phyloP scores from a whole-genome alignment of 2,888 invertebrate species.

The Lydus trimaculatus region DNA sequence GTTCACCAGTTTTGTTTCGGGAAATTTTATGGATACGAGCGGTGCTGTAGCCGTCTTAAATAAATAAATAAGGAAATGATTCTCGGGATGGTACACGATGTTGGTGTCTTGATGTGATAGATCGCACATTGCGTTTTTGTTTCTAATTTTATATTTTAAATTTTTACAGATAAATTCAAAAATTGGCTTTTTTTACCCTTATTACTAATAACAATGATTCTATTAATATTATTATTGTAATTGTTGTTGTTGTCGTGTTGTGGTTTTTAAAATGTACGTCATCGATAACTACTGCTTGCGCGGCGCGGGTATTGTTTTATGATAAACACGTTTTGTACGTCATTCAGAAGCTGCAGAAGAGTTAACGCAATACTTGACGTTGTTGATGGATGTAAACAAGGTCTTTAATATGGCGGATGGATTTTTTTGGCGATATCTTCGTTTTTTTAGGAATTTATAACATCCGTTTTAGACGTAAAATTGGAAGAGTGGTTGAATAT shows the following conservation, averaged over 20 bases:
- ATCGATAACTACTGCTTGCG: background rate
- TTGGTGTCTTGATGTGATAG: conserved; percentile 41
- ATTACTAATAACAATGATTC: too few species aligned
- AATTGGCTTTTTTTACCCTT: too few species aligned
- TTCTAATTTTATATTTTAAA: conserved; percentile 32
- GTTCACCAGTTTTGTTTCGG: conserved; percentile 34
- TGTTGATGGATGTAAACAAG: conserved; percentile 33
- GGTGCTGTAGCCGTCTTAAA: conserved; percentile 54
- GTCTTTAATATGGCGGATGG: conserved; percentile 23
- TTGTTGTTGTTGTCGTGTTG: background rate
- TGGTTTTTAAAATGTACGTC: background rate
- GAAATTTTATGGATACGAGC: conserved; percentile 55
- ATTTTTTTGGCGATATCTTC: conserved; percentile 22
- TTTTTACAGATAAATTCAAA: background rate
- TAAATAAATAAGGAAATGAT: conserved; percentile 59
- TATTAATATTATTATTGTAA: background rate
- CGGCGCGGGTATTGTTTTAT: conserved; percentile 16
- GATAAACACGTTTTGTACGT: conserved; percentile 12
- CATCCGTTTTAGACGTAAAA: conserved; percentile 17
- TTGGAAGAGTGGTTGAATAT: background rate
- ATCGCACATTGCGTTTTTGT: conserved; percentile 50
- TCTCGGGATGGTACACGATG: conserved; percentile 45
- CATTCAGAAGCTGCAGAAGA: conserved; percentile 24
- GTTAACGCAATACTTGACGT: conserved; percentile 25
- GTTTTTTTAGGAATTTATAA: conserved; percentile 13